Percentiles rank a stretch among this genome's conserved stretches.
These are phyloP conservation scores for Verasper variegatus DNA, from an alignment of 2,113 vertebrate genomes.

Conservation along the genomic window DNA sequence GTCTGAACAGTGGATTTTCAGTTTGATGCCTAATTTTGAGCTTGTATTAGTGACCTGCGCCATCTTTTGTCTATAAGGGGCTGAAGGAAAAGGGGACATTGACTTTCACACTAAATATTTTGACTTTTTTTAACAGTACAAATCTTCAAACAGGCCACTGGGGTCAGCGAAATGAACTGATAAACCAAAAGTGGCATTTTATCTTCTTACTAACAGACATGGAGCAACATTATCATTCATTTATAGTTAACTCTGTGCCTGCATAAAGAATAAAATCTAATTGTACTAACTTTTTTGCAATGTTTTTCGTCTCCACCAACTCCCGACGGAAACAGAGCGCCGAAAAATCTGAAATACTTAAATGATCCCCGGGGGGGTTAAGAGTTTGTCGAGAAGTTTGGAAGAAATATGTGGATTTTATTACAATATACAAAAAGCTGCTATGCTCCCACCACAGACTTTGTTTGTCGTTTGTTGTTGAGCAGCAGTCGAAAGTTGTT, in stretches of 20 bases:
- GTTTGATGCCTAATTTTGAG: background rate
- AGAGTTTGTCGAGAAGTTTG: too few relatives aligned
- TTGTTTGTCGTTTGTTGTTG: too few relatives aligned
- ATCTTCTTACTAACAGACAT: background rate
- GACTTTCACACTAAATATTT: background rate
- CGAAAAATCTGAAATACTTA: too few relatives aligned
- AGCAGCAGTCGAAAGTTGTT: too few relatives aligned
- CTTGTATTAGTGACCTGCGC: background rate
- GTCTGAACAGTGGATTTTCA: slow-evolving; percentile 10
- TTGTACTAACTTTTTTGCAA: background rate
- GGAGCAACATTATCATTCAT: background rate
- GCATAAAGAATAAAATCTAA: background rate
- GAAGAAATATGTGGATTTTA: too few relatives aligned
- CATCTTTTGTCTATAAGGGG: background rate
- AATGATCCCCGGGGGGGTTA: too few relatives aligned
- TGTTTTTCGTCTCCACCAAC: too few relatives aligned
- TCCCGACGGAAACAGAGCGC: too few relatives aligned
- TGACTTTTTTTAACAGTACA: background rate
- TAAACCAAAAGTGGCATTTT: background rate
- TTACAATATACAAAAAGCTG: too few relatives aligned
- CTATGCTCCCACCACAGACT: too few relatives aligned
- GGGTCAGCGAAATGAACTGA: too few relatives aligned
- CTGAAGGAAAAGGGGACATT: background rate
- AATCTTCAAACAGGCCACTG: background rate
- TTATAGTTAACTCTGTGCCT: background rate